phyloP scores from a whole-genome alignment of 2,113 vertebrate genomes.

The Amblyornis subalaris region DNA sequence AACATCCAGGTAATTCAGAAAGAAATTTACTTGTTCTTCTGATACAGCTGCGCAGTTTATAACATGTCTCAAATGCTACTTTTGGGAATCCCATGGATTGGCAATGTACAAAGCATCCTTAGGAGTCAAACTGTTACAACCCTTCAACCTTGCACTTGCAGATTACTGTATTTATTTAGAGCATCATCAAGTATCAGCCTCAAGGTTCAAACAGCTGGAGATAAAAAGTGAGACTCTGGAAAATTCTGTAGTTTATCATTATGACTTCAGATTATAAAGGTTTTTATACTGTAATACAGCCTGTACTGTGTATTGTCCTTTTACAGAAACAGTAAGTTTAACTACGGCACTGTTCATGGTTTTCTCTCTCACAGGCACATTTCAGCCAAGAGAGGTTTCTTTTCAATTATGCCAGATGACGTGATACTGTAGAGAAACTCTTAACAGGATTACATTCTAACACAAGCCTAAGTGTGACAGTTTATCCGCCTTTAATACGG shows the following conservation, averaged over 20 bases:
- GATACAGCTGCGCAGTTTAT: neutral
- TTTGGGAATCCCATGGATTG: neutral
- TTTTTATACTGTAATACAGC: neutral
- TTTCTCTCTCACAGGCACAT: neutral
- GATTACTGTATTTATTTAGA: neutral
- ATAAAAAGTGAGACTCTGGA: neutral
- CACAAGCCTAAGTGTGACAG: slow-evolving; percentile 26
- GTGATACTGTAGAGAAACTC: slow-evolving; percentile 34
- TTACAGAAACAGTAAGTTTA: neutral
- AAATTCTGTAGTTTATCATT: neutral
- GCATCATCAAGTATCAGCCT: neutral
- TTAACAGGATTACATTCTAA: slow-evolving; percentile 59
- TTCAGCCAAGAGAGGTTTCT: neutral
- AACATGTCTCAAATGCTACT: neutral
- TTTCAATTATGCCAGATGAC: slow-evolving; percentile 44
- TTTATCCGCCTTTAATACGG: slow-evolving; percentile 26
- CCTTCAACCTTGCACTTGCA: neutral
- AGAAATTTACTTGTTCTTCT: neutral
- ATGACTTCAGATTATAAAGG: neutral
- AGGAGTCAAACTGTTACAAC: neutral
- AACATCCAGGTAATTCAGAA: neutral
- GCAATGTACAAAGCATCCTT: neutral
- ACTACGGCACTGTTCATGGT: neutral
- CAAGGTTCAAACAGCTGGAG: neutral
- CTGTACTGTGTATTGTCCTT: neutral